Evolutionary conservation across 1,140 invertebrate species (phyloP).

Genomic region (Macrobrachium rosenbergii): DNA sequence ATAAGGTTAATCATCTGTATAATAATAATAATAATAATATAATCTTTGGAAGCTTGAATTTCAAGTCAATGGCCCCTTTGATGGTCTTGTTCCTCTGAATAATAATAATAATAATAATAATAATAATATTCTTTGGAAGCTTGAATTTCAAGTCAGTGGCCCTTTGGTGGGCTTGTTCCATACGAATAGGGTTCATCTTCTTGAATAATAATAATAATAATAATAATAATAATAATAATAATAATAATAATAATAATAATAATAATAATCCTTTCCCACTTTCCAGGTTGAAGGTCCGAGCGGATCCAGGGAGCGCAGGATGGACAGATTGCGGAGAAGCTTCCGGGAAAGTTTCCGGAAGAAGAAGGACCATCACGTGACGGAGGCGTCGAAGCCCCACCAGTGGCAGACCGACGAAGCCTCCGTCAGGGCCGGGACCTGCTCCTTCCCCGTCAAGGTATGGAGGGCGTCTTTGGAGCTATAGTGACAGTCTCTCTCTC

Average conservation of each 20-base stretch:
- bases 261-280: background rate
- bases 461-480: slow-evolving; percentile 43
- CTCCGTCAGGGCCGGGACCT: slow-evolving; percentile 94
- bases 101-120: no score
- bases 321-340: slow-evolving; percentile 92
- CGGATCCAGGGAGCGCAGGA: slow-evolving; percentile 74
- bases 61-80: no score
- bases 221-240: slow-evolving; percentile 1
- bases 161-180: no score
- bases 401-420: slow-evolving; percentile 99
- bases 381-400: slow-evolving; percentile 94
- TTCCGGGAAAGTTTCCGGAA: slow-evolving; percentile 93
- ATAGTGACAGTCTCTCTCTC: background rate
- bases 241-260: background rate
- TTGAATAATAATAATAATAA: no score
- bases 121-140: no score
- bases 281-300: slow-evolving; percentile 66
- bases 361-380: slow-evolving; percentile 75
- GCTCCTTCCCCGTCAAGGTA: slow-evolving; percentile 96
- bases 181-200: background rate
- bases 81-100: no score
- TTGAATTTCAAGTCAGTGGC: no score
- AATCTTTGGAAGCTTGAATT: no score
- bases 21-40: no score
- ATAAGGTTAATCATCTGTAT: no score